Evolutionary conservation across 2,797 vertebrate genomes (phyloP), one percentile per base, ranked within the genome.

Genomic region (Scleropages formosus): DNA sequence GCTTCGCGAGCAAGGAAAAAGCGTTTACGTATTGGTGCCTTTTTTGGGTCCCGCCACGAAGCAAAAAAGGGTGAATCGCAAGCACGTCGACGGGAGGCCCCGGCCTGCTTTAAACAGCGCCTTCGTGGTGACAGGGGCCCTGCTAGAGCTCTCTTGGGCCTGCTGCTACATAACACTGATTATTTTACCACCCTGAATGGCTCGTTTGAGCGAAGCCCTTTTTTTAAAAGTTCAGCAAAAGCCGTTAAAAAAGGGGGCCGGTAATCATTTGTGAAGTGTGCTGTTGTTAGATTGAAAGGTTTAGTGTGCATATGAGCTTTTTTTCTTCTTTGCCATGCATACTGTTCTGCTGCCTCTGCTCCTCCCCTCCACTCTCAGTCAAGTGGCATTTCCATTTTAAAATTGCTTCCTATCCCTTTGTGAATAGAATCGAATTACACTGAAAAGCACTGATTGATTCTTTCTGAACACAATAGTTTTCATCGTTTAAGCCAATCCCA

Each of bases 341-440:
- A 85, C 75, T 26, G 72, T 77, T 75, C 75, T 39, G 22, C 60
- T 31, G 65, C 75, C 77, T 76, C 73, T 26, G 78, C 74, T 78
- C 80, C 78, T 82, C 86, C 84, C 65, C 75, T 80, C 75, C 75
- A 80, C 83, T 87, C 82, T 75, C 87, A 90, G 86, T 89, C 88
- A 88, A 91, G 88, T 87, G 85, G 87, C 88, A 90, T 91, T 91
- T 91, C 89, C 90, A 92, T 91, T 90, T 91, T 88, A 83, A 90
- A 90, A 90, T 89, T 89, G 88, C 87, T 89, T 89, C 87, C 88
- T 78, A 76, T 82, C 83, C 87, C 86, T 89, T 91, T 90, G 89
- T 92, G 89, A 89, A 90, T 90, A 86, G 89, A 91, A 90, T 88
- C 82, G 82, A 90, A 90, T 91, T 88, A 89, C 88, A 88, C 84